phyloP scores from a whole-genome alignment of 2,797 vertebrate species.

The Anniella stebbinsi region DNA sequence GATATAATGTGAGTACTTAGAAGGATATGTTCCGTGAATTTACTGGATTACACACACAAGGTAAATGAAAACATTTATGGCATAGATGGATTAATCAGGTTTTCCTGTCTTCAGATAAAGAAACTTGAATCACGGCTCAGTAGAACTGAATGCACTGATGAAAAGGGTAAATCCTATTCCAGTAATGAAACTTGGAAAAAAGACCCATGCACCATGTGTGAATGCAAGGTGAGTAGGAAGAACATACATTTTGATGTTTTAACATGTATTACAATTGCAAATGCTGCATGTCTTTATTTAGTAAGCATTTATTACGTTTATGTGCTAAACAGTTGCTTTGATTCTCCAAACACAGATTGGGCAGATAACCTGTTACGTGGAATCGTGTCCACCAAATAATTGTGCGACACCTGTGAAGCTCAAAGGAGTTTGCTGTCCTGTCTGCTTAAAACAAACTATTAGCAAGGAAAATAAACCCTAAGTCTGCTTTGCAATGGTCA shows the following conservation, averaged over 20 bases:
- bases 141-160: slow-evolving; percentile 89
- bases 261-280: background rate
- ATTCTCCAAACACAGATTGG: slow-evolving; percentile 79
- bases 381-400: slow-evolving; percentile 83
- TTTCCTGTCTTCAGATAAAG: slow-evolving; percentile 87
- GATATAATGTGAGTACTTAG: background rate
- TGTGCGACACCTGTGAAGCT: slow-evolving; percentile 85
- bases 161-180: slow-evolving; percentile 82
- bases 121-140: slow-evolving; percentile 93
- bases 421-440: slow-evolving; percentile 89
- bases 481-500: slow-evolving; percentile 57
- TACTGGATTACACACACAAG: background rate
- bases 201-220: slow-evolving; percentile 89
- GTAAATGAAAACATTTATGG: background rate
- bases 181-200: slow-evolving; percentile 89
- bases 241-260: background rate
- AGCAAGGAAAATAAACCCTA: slow-evolving; percentile 72
- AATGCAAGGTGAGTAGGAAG: slow-evolving; percentile 89
- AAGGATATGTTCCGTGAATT: slow-evolving; percentile 13
- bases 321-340: background rate
- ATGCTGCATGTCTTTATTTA: background rate
- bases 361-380: slow-evolving; percentile 95
- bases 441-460: slow-evolving; percentile 79
- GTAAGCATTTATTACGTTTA: background rate
- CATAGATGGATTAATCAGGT: background rate